These are phyloP conservation scores for Sarcophaga peregrina DNA, from an alignment of 1,140 invertebrate species.

Conservation along the genomic window DNA sequence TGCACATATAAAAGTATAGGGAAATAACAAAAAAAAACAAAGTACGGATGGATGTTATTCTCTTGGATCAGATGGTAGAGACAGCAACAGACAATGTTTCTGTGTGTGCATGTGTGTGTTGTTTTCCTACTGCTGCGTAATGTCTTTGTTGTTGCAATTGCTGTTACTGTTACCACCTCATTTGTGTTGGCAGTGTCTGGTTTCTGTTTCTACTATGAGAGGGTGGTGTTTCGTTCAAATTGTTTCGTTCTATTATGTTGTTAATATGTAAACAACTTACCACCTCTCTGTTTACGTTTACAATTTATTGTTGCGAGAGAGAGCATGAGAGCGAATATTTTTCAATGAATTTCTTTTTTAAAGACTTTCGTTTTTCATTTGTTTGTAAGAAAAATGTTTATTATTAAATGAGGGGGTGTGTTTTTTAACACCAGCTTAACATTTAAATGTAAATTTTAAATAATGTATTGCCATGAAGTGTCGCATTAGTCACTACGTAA, in stretches of 20 bases:
- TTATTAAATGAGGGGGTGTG: not conserved
- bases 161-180: constrained; percentile 19
- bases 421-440: no score
- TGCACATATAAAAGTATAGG: no score
- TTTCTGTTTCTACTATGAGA: not conserved
- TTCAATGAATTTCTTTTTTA: not conserved
- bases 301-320: not conserved
- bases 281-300: not conserved
- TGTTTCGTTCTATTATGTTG: not conserved
- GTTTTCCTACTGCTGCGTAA: constrained; percentile 17
- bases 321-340: not conserved
- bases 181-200: not conserved
- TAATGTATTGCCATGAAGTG: no score
- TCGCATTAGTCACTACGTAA: no score
- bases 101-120: not conserved
- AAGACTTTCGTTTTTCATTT: constrained; percentile 12
- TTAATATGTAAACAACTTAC: not conserved
- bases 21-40: not conserved
- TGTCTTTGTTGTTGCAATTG: constrained; percentile 30
- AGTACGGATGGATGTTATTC: constrained; percentile 19
- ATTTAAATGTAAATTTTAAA: no score
- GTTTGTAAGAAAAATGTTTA: not conserved
- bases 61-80: not conserved
- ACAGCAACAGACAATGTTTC: not conserved
- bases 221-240: constrained; percentile 14